Conservation (phyloP, 2,113 vertebrate species). For the Chamaetylas fuelleborni region DNA sequence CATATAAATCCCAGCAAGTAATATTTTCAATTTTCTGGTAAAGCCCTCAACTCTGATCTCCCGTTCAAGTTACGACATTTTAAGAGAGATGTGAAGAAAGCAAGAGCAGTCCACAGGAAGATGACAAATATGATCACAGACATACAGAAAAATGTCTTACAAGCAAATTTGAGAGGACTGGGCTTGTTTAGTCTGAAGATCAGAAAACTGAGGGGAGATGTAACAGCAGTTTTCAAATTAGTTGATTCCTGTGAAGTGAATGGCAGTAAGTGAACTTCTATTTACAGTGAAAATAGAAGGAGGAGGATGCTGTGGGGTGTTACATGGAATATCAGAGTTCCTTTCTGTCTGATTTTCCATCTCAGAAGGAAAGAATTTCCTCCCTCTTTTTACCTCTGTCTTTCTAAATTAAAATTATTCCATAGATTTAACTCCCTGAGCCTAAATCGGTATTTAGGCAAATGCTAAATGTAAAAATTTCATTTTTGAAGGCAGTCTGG, state of each 20-base stretch:
- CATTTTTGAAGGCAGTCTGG: not conserved
- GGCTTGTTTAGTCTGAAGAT: not conserved
- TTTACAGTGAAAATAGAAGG: not conserved
- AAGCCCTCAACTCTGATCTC: not conserved
- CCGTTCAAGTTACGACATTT: not conserved
- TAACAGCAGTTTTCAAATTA: conserved; percentile 13
- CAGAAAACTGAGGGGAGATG: not conserved
- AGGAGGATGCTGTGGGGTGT: not conserved
- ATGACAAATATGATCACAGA: conserved; percentile 44
- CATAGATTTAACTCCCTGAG: not conserved
- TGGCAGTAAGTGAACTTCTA: not conserved
- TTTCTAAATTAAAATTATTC: conserved; percentile 2
- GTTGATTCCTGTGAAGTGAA: not conserved
- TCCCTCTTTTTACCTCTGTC: not conserved
- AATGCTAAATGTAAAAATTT: not conserved
- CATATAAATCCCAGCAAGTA: not conserved
- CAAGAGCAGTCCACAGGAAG: not conserved
- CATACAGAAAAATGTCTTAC: not conserved
- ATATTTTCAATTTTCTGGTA: conserved; percentile 13
- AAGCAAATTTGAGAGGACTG: not conserved
- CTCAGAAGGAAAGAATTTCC: not conserved
- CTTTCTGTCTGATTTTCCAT: not conserved
- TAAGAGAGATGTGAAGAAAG: conserved; percentile 1
- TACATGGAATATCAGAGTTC: not conserved
- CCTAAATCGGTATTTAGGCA: not conserved